phyloP scores from a whole-genome alignment of 2,113 vertebrate species.

The Tauraco erythrolophus region DNA sequence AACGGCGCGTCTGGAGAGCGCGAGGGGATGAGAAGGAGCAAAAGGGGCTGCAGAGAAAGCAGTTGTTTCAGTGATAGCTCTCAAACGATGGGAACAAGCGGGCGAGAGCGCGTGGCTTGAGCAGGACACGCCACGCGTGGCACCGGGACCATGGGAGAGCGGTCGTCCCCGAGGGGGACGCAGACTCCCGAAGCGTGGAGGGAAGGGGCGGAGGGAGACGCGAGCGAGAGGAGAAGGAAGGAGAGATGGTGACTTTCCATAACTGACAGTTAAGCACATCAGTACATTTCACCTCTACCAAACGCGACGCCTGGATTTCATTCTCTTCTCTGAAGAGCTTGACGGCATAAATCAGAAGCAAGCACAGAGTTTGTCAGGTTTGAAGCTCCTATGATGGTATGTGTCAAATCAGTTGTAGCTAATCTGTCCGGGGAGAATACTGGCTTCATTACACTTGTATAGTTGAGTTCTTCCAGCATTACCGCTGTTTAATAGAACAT shows the following conservation, averaged over 20 bases:
- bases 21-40: conserved; percentile 46
- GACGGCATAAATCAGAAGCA: conserved; percentile 86
- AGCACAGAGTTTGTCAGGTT: conserved; percentile 88
- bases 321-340: conserved; percentile 79
- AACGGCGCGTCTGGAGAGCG: background rate
- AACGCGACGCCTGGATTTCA: conserved; percentile 68
- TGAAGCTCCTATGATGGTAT: conserved; percentile 88
- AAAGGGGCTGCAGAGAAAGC: conserved; percentile 32
- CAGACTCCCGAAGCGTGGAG: background rate
- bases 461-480: conserved; percentile 86
- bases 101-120: background rate
- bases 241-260: conserved; percentile 41
- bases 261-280: conserved; percentile 78
- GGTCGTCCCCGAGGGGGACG: background rate
- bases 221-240: conserved; percentile 5
- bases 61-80: conserved; percentile 1
- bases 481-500: conserved; percentile 88
- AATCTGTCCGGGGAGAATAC: conserved; percentile 88
- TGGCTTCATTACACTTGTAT: conserved; percentile 87
- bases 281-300: conserved; percentile 80
- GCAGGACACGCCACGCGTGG: background rate
- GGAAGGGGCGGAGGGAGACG: conserved; percentile 21
- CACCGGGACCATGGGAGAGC: background rate
- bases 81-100: background rate
- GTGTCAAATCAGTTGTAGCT: conserved; percentile 90